These are phyloP conservation scores for Steinernema carpocapsae DNA, from an alignment of 2,888 invertebrate species.

Conservation along the genomic window DNA sequence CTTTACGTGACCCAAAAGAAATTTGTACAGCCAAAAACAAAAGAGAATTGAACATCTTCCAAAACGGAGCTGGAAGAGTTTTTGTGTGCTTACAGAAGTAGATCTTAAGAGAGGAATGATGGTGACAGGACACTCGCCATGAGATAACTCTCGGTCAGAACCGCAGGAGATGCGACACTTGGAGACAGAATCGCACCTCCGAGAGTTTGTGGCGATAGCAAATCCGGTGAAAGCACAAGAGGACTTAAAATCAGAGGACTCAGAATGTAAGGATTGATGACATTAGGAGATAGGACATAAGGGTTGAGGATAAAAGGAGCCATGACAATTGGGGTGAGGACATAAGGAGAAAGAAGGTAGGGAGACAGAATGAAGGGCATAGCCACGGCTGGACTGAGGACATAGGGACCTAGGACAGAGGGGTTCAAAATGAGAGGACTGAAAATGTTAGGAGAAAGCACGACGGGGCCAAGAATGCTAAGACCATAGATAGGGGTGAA, in stretches of 20 bases:
- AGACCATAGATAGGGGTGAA: slow-evolving; percentile 45
- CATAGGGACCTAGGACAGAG: slow-evolving; percentile 50
- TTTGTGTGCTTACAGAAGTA: too few relatives aligned
- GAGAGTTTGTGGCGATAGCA: slow-evolving; percentile 50
- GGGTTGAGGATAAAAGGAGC: slow-evolving; percentile 57
- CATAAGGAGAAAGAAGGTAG: slow-evolving; percentile 48
- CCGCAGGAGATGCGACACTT: slow-evolving; percentile 60
- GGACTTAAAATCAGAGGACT: slow-evolving; percentile 50
- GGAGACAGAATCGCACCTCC: slow-evolving; percentile 63
- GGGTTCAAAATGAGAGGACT: slow-evolving; percentile 63
- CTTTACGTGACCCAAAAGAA: too few relatives aligned
- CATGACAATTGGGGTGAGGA: slow-evolving; percentile 51
- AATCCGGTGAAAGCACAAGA: slow-evolving; percentile 44
- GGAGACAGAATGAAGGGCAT: slow-evolving; percentile 51
- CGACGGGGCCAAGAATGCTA: slow-evolving; percentile 41
- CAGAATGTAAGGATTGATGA: slow-evolving; percentile 55
- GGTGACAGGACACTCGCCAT: slow-evolving; percentile 64
- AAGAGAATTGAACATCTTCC: too few relatives aligned
- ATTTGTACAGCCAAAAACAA: too few relatives aligned
- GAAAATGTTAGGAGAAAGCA: slow-evolving; percentile 64
- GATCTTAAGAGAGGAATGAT: slow-evolving; percentile 49
- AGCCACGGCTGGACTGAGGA: slow-evolving; percentile 50
- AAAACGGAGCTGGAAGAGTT: too few relatives aligned
- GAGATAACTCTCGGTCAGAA: slow-evolving; percentile 56
- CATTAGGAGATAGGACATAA: slow-evolving; percentile 51